Evolutionary conservation across 2,888 invertebrate genomes (phyloP).

Genomic region (Aporophyla nigra): DNA sequence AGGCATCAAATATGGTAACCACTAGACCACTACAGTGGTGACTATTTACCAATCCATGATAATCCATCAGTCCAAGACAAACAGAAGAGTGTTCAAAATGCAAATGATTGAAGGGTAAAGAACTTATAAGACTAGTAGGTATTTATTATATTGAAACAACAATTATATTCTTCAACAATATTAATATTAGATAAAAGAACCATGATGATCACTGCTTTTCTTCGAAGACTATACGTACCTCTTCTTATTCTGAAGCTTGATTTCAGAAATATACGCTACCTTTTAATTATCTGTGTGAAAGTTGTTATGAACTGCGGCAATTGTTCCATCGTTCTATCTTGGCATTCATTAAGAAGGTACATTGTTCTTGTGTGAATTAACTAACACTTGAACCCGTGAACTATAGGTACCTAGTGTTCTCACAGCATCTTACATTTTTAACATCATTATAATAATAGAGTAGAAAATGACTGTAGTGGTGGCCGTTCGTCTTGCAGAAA

Average conservation of each 20-base stretch:
- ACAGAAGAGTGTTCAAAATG: not conserved
- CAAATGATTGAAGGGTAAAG: not conserved
- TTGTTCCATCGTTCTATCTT: not conserved
- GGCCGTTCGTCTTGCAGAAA: too few relatives aligned
- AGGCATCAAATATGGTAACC: too few relatives aligned
- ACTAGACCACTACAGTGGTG: too few relatives aligned
- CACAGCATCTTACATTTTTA: not conserved
- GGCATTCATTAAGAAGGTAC: not conserved
- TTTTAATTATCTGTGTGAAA: not conserved
- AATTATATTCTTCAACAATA: not conserved
- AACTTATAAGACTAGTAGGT: not conserved
- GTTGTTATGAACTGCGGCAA: conserved; percentile 9
- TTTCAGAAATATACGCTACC: not conserved
- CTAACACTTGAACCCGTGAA: not conserved
- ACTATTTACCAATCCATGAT: not conserved
- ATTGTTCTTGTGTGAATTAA: conserved; percentile 14
- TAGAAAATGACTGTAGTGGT: too few relatives aligned
- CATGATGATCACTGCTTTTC: not conserved
- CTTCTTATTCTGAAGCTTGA: not conserved
- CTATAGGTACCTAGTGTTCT: not conserved
- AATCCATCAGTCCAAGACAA: not conserved
- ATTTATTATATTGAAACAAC: not conserved
- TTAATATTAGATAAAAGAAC: too few relatives aligned
- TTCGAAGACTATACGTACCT: not conserved
- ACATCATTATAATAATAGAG: not conserved